These are phyloP conservation scores for Gyps fulvus DNA, from an alignment of 2,113 vertebrate species.

Conservation along the genomic window DNA sequence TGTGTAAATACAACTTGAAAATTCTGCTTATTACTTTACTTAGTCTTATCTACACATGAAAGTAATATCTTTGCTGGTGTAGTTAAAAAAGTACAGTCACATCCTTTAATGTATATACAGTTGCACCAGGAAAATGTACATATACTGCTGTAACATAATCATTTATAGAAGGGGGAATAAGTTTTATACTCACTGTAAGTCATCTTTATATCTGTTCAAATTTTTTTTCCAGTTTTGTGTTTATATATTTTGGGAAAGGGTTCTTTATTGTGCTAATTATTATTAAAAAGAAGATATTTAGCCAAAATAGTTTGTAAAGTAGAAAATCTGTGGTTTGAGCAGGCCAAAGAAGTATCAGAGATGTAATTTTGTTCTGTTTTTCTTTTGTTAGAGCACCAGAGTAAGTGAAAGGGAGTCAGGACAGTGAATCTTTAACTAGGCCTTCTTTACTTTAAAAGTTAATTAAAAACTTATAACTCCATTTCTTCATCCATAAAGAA, in stretches of 20 bases:
- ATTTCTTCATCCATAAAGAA: not conserved
- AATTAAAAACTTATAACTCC: not conserved
- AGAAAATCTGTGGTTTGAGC: not conserved
- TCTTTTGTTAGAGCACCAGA: not conserved
- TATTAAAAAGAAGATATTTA: not conserved
- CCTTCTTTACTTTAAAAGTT: not conserved
- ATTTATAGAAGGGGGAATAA: not conserved
- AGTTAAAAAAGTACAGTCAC: not conserved
- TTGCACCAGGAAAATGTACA: not conserved
- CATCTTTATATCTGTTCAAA: not conserved
- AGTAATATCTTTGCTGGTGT: not conserved
- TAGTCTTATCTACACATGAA: not conserved
- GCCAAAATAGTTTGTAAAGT: not conserved
- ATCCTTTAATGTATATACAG: not conserved
- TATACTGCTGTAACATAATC: not conserved
- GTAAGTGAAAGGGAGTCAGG: not conserved
- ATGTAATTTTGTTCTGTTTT: not conserved
- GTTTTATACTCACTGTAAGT: not conserved
- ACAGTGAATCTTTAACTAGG: not conserved
- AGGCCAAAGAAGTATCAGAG: not conserved
- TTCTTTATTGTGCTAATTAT: not conserved
- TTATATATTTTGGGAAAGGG: not conserved
- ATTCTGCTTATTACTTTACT: not conserved
- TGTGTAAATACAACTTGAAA: not conserved
- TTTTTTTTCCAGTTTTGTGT: not conserved